Conservation (phyloP, 2,113 vertebrate genomes). For the Ptilorrhoa leucosticta region DNA sequence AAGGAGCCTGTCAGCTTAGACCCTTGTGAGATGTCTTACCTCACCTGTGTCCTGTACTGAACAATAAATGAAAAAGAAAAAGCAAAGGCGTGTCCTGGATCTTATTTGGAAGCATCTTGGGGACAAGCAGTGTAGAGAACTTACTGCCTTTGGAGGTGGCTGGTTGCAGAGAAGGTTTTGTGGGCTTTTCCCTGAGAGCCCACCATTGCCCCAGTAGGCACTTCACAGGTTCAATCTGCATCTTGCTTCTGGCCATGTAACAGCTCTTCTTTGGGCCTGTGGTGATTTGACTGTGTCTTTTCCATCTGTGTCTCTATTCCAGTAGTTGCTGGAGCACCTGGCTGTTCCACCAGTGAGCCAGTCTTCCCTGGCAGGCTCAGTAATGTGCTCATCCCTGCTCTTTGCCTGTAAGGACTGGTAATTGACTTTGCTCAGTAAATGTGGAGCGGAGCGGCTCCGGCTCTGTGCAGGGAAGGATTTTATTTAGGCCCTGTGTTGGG, state of each 20-base stretch:
- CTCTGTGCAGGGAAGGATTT: background rate
- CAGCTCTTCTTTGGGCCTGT: background rate
- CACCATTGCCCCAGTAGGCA: fast-evolving
- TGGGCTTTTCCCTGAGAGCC: background rate
- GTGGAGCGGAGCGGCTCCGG: background rate
- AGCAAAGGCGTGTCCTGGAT: background rate
- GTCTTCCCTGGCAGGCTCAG: background rate
- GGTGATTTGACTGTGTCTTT: background rate
- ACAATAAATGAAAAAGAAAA: slow-evolving; percentile 33
- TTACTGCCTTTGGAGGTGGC: background rate
- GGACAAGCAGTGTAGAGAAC: fast-evolving
- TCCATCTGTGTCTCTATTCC: background rate
- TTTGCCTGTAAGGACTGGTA: background rate
- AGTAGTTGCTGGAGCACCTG: background rate
- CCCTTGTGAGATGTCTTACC: slow-evolving; percentile 36
- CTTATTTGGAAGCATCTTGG: background rate
- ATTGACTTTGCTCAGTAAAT: background rate
- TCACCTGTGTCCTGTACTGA: slow-evolving; percentile 15
- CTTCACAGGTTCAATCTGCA: background rate
- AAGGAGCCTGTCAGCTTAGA: slow-evolving; percentile 27
- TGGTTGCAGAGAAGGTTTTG: background rate
- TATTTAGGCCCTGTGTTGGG: background rate
- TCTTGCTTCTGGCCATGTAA: background rate
- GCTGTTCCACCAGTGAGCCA: background rate
- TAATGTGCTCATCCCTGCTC: background rate